Conservation (phyloP, 2,113 vertebrate species). For the Ciconia stormi region DNA sequence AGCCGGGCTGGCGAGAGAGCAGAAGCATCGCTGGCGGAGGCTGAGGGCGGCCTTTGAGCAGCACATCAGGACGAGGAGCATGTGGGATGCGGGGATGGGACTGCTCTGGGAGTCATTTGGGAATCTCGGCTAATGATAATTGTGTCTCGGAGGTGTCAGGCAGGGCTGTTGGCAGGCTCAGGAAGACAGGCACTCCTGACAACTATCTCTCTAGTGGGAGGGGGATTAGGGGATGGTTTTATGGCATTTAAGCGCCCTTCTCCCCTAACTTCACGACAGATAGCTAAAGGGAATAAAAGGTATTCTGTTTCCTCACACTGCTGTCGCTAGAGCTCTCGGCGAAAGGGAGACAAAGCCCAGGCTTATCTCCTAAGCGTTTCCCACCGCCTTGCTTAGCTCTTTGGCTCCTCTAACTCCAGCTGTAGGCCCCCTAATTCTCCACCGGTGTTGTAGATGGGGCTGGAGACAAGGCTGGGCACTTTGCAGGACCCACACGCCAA, state of each 20-base stretch:
- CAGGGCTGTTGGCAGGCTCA: background rate
- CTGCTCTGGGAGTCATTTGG: background rate
- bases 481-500: fast-evolving
- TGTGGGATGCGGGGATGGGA: background rate
- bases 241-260: background rate
- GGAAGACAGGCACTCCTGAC: background rate
- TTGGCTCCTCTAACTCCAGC: background rate
- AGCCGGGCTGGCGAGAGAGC: fast-evolving
- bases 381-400: background rate
- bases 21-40: background rate
- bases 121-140: background rate
- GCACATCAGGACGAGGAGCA: fast-evolving
- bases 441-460: background rate
- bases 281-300: background rate
- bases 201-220: background rate
- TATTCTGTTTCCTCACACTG: background rate
- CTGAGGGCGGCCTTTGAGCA: background rate
- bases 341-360: background rate
- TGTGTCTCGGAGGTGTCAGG: background rate
- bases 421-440: background rate
- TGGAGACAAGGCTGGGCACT: background rate
- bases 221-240: background rate
- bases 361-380: background rate
- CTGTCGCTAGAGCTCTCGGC: background rate
- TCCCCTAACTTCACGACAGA: background rate